These are phyloP conservation scores for Patella ulyssiponensis DNA, from an alignment of 2,888 invertebrate species.

Conservation along the genomic window DNA sequence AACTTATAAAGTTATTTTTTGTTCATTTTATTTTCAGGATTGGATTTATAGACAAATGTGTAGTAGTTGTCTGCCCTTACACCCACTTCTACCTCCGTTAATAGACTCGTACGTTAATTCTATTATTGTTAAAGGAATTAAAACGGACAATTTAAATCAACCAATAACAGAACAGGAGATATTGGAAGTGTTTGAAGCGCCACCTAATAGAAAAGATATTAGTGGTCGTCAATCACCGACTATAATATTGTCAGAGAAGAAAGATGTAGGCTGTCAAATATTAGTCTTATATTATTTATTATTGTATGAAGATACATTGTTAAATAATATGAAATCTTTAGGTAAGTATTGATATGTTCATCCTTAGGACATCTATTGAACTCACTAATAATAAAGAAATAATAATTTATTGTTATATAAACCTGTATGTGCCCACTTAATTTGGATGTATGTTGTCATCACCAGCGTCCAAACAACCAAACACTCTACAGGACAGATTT, in stretches of 20 bases:
- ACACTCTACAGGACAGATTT: too few species aligned
- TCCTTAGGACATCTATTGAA: too few species aligned
- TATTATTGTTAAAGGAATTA: conserved; percentile 77
- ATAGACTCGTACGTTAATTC: conserved; percentile 96
- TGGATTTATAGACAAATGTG: conserved; percentile 97
- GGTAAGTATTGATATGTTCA: conserved; percentile 42
- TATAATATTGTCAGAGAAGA: conserved; percentile 2
- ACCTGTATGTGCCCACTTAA: too few species aligned
- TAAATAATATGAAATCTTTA: conserved; percentile 74
- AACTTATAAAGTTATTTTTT: background rate
- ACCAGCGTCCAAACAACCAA: too few species aligned
- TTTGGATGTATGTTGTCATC: too few species aligned
- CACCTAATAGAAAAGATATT: conserved; percentile 24
- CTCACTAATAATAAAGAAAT: too few species aligned
- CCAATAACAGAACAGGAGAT: conserved; percentile 93
- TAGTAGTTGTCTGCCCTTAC: conserved; percentile 88
- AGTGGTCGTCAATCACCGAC: conserved; percentile 8
- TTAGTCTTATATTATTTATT: conserved; percentile 91
- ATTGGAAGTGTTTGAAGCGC: conserved; percentile 72
- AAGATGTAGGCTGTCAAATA: conserved; percentile 77
- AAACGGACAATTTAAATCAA: conserved; percentile 84
- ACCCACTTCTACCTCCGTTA: conserved; percentile 91
- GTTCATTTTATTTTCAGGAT: conserved; percentile 63
- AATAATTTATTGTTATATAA: too few species aligned
- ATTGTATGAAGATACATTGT: conserved; percentile 90